These are phyloP conservation scores for Nomada fucata DNA, from an alignment of 2,888 invertebrate genomes.

Conservation along the genomic window DNA sequence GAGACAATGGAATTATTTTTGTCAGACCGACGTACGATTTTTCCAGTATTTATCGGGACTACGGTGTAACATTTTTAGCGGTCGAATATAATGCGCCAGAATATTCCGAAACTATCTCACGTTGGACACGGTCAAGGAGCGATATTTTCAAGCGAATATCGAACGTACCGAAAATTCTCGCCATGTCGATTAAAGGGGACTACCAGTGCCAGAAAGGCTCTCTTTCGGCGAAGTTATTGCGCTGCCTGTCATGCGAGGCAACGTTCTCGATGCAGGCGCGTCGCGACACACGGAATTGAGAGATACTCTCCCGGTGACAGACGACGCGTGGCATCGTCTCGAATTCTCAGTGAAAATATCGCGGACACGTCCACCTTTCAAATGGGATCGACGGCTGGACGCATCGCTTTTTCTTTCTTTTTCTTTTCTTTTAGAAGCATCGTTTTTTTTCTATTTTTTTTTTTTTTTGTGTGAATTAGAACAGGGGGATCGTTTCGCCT, in stretches of 20 bases:
- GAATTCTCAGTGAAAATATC: constrained; percentile 36
- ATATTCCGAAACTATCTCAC: not conserved
- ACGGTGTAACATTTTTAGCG: too few relatives aligned
- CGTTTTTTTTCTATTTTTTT: not conserved
- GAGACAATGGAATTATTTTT: too few relatives aligned
- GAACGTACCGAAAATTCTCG: not conserved
- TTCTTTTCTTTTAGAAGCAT: not conserved
- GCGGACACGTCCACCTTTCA: constrained; percentile 17
- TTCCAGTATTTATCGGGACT: too few relatives aligned
- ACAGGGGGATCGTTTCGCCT: constrained; percentile 7
- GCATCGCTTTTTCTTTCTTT: constrained; percentile 15
- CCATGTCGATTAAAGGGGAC: not conserved
- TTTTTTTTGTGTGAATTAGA: not conserved
- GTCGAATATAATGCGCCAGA: not conserved
- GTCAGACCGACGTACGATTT: too few relatives aligned
- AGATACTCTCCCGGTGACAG: constrained; percentile 19
- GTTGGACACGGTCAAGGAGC: not conserved
- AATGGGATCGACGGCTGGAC: constrained; percentile 46
- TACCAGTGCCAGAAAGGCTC: not conserved
- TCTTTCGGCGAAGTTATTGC: constrained; percentile 20
- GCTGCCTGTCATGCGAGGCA: constrained; percentile 28
- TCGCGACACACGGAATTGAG: not conserved
- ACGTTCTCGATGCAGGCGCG: constrained; percentile 8
- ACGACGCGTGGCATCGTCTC: constrained; percentile 10
- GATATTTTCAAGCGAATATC: constrained; percentile 4